Conservation (phyloP, 37 sponge, comb jelly and placozoan species). For the Tethya wilhelma region DNA sequence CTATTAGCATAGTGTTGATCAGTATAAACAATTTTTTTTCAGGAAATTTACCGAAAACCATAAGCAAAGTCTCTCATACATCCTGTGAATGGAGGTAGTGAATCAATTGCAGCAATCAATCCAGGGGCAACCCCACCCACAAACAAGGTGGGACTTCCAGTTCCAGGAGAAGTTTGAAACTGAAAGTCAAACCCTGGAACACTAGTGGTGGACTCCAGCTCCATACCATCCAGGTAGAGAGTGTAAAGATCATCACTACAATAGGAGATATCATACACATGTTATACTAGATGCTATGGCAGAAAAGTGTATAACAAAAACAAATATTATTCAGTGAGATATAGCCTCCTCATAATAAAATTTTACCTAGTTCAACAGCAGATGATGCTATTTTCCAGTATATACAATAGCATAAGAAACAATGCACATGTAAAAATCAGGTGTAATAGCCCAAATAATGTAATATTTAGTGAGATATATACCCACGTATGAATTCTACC, state of each 20-base stretch:
- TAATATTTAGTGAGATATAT: not conserved
- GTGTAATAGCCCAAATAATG: too few species aligned
- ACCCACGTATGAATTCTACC: not conserved
- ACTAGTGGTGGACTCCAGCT: not conserved
- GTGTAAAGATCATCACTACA: not conserved
- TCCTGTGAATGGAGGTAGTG: conserved; percentile 11
- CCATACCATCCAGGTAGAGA: conserved; percentile 25
- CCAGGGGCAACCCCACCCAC: conserved; percentile 16
- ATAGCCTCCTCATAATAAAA: too few species aligned
- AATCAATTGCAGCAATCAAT: not conserved
- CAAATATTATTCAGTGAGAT: too few species aligned
- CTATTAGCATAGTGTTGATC: too few species aligned
- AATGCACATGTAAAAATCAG: too few species aligned
- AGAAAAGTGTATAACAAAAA: not conserved
- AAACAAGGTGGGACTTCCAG: not conserved
- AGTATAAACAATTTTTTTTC: not conserved
- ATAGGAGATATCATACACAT: not conserved
- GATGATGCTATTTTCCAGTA: too few species aligned
- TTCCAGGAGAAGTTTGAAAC: not conserved
- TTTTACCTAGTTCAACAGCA: too few species aligned
- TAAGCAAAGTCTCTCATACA: conserved; percentile 40
- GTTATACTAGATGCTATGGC: not conserved
- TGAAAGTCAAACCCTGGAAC: conserved; percentile 4
- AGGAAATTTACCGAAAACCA: conserved; percentile 15
- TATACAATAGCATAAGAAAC: too few species aligned